phyloP scores from a whole-genome alignment of 1,140 invertebrate species.

The Caenorhabditis elegans region DNA sequence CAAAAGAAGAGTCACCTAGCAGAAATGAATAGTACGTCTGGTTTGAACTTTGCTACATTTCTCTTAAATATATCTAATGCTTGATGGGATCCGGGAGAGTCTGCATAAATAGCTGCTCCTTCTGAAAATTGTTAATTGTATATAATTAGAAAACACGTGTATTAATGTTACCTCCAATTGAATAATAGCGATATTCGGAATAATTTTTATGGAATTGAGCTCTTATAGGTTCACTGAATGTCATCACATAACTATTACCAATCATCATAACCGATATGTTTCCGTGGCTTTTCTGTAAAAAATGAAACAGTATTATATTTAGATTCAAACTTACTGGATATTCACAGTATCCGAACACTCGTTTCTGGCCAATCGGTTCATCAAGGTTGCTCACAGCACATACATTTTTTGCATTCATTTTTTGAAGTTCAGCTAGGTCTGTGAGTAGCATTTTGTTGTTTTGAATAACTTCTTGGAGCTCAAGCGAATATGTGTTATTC shows the following conservation, averaged over 20 bases:
- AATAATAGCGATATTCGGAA: background rate
- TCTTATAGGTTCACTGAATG: background rate
- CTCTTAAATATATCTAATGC: background rate
- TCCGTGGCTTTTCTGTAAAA: background rate
- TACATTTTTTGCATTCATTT: background rate
- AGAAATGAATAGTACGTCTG: conserved; percentile 16
- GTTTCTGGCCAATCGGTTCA: background rate
- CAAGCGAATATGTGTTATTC: background rate
- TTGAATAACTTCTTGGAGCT: background rate
- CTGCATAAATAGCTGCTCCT: background rate
- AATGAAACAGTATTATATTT: background rate
- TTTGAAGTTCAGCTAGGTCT: background rate
- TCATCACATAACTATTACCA: conserved; percentile 36
- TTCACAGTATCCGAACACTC: background rate
- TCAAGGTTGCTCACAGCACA: background rate
- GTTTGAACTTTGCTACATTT: background rate
- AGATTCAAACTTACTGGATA: background rate
- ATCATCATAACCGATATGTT: background rate
- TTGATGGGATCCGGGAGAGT: background rate
- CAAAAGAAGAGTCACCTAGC: background rate
- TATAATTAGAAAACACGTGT: background rate
- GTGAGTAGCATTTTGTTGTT: background rate
- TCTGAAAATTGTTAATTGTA: background rate
- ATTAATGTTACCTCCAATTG: background rate
- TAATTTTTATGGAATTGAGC: conserved; percentile 26